Evolutionary conservation across 2,888 invertebrate genomes (phyloP), one percentile per base, ranked within the genome.

Genomic region (Phrixothrix hirtus): DNA sequence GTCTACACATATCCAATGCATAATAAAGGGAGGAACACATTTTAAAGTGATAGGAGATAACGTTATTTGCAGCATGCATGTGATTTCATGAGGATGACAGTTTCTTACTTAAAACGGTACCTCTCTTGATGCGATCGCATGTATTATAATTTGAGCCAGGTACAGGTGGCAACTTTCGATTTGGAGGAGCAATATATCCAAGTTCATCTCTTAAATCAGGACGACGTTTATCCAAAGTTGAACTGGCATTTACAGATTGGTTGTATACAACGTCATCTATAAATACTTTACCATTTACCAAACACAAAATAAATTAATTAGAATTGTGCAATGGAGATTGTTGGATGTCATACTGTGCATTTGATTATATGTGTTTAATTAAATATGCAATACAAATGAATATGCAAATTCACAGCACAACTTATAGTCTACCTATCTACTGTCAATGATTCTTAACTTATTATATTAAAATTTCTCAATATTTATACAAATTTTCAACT

Each of bases 91-190:
- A 36, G 46, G 41, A 25, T 30, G 37, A 42, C 11, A 41, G n/a
- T 37, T 66, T 84, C 90, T 90, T 84, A 91, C 90, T 90, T 84
- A 90, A 89, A 67, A 88, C 89, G 77, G 88, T 92, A 86, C 92
- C 92, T 80, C 93, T 85, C 83, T 93, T 93, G 80, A 93, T 92
- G 70, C 93, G 83, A 78, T 94, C 93, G 77, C 93, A 93, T 17
- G 93, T 94, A 76, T 92, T 93, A 81, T 93, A 93, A 78, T 93
- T 93, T 45, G 92, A 92, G 63, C 93, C 93, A 44, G 93, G 93
- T 4, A 94, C 93, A 13, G 94, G 94, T 1, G 94, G 93, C 49
- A 93, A 82, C 76, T 94, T 94, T 66, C 93, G 83, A 77, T 94
- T 94, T 44, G 93, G 94, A 13, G 94, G 93, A 0, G 94, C 92